Evolutionary conservation across 2,113 vertebrate species (phyloP), one percentile per base, ranked within the genome.

Genomic region (Ammospiza nelsoni): DNA sequence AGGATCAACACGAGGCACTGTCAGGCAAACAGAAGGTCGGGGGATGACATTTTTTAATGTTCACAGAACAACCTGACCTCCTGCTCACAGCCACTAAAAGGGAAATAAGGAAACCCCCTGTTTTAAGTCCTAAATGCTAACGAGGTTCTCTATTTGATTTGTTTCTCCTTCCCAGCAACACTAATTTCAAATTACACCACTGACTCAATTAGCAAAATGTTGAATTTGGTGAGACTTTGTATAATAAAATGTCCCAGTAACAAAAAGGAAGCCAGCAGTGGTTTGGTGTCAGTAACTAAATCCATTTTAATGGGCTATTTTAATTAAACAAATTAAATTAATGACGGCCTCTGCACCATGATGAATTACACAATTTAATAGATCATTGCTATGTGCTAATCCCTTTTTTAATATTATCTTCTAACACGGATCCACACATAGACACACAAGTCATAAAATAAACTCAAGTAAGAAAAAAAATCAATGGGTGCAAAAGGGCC

Each of bases 311-410:
- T 90, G 65, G 83, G 57, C 35, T 75, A 86, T 41, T 94, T 95
- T 95, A 95, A 96, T 96, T 92, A 94, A 94, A 92, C 94, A 94
- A 92, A 94, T 96, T 72, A 94, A 96, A 95, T 95, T 93, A 93
- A 92, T 84, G 73, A 72, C 62, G 85, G 83, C n/a, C 87, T 89
- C 72, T 66, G 44, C 76, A 65, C 66, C 75, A 57, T 87, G 93
- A 88, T 58, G 68, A 89, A 84, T 91, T 48, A 41, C 20, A 25
- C 41, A 35, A 37, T 68, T 92, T 84, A 90, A 86, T 61, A 67
- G 63, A 84, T 59, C 65, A 39, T n/a, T 72, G 59, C 37, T 48
- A 95, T 0, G 0, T 61, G 61, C 48, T 94, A 92, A 90, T 80
- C 65, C 27, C 35, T 21, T 75, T 95, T 88, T 86, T 88, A 80